Base-by-base conservation (phyloP, 2,888 invertebrate species). In the Pollenia angustigena region DNA sequence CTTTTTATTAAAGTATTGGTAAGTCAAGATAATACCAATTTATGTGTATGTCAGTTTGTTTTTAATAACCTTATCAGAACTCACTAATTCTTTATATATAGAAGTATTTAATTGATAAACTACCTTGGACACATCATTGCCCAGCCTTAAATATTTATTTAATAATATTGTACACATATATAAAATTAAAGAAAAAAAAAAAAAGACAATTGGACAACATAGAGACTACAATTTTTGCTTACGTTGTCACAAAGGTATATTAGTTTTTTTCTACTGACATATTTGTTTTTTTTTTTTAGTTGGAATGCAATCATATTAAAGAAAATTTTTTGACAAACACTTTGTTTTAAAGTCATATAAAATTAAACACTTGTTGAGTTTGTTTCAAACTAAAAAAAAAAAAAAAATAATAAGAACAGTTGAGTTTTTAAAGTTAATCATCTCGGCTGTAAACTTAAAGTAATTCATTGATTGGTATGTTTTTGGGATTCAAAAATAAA, bases 211-310 rank as follows among this genome's bases (percentile, higher is more conserved):
- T 1, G 62, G 75, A 58, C 60, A 11, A 66, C 58, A 44, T 69
- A 40, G 11, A 62, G 48, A 16, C 42, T 40, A 14, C 40, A 54
- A 42, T 66, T 54, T 81, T 62, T 81, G 84, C 84, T 87, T 78
- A 84, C 83, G 83, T 84, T 87, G 83, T 68, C 83, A 75, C 9
- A 74, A 48, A 72, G 48, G 18, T 68, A 23, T 68, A 42, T 14
- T 32, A 10, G 23, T 23, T 66, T 3, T 50, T 32, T 32, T 32
- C 32, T 32, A 32, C 32, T 32, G 32, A n/a, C 48, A 11, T 50
- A 8, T 68, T 66, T 54, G 32, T 52, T 64, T 81, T 56, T 44
- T 18, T 2, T 52, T 72, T 52, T 74, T 50, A 40, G 56, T 56
- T 64, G 46, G 32, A 56, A 56, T 72, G 64, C 66, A 66, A 78